Percentiles rank a stretch among this genome's conserved stretches.
Conservation (phyloP, 1,140 invertebrate genomes). For the Nylanderia fulva region DNA sequence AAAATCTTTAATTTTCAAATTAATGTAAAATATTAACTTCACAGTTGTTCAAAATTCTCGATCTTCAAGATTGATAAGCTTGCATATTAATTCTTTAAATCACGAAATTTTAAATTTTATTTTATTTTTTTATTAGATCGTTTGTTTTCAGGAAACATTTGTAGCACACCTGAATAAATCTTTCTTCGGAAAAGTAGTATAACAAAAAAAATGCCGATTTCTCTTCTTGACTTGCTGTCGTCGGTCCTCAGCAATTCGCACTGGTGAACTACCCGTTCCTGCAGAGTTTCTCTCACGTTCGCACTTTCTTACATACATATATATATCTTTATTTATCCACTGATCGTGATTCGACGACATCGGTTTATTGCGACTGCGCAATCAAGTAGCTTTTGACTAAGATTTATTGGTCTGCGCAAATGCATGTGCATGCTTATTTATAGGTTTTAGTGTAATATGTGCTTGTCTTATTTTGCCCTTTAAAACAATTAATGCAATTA, state of each 20-base stretch:
- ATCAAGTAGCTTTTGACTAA: conserved; percentile 41
- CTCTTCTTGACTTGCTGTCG: conserved; percentile 5
- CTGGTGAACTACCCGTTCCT: conserved; percentile 6
- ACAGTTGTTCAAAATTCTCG: background rate
- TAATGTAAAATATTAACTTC: background rate
- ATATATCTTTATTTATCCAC: conserved; percentile 4
- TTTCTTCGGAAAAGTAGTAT: background rate
- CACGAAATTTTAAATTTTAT: background rate
- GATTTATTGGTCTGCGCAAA: conserved; percentile 17
- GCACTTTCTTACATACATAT: conserved; percentile 30
- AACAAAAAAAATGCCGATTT: background rate
- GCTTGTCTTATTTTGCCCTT: background rate
- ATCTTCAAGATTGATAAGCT: background rate
- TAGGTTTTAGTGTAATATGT: background rate
- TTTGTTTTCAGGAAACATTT: background rate
- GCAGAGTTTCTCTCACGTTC: conserved; percentile 20
- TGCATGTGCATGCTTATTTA: background rate
- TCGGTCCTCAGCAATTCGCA: conserved; percentile 32
- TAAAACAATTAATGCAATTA: conserved; percentile 7
- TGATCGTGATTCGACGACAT: conserved; percentile 32
- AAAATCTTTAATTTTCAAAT: background rate
- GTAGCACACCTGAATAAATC: conserved; percentile 17
- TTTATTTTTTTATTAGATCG: background rate
- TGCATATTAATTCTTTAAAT: background rate
- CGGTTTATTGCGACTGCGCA: conserved; percentile 42